Base-by-base conservation (phyloP, 2,888 invertebrate genomes). In the Alloscopus bannaensis region DNA sequence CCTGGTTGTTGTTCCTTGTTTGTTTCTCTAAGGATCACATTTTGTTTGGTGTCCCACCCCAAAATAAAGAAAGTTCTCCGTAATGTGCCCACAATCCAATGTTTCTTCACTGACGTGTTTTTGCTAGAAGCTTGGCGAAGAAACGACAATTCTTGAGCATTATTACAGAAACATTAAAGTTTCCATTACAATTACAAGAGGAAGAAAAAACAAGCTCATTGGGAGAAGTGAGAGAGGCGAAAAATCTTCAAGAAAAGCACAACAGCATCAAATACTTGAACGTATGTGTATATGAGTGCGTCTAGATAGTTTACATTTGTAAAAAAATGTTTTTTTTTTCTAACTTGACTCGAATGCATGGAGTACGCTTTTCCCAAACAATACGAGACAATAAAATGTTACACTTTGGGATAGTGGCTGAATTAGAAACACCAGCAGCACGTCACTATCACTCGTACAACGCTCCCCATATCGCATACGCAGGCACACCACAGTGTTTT, bases 161-260 rank as follows among this genome's bases (percentile, higher is more conserved):
- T n/a, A 59, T 36, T 55, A 59, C 59, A 36, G 2, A 6, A 28
- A 59, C 59, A 31, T 59, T 59, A 31, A 59, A 59, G 26, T 59
- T 59, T 59, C 59, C 59, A 59, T 59, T 59, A 59, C 26, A 59
- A 59, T 59, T 59, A 59, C 59, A 31, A 36, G 26, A 1, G 20
- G 31, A 31, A 29, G 13, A 29, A 22, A 55, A 24, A 20, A 24
- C 20, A 22, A 55, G 24, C 22, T 36, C 6, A 13, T 13, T 13
- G 36, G 13, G 36, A 13, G 36, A 36, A 36, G 36, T 8, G 13
- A 13, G 13, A 36, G 36, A 36, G 13, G 36, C 6, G 13, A n/a
- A 55, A 55, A 55, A 55, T 55, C 55, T 18, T 3, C 20, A 55
- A 26, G 24, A 3, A 55, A 8, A 55, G 18, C 22, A 47, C n/a